These are phyloP conservation scores for Digitonthophagus gazella DNA, from an alignment of 2,888 invertebrate genomes.

Conservation along the genomic window DNA sequence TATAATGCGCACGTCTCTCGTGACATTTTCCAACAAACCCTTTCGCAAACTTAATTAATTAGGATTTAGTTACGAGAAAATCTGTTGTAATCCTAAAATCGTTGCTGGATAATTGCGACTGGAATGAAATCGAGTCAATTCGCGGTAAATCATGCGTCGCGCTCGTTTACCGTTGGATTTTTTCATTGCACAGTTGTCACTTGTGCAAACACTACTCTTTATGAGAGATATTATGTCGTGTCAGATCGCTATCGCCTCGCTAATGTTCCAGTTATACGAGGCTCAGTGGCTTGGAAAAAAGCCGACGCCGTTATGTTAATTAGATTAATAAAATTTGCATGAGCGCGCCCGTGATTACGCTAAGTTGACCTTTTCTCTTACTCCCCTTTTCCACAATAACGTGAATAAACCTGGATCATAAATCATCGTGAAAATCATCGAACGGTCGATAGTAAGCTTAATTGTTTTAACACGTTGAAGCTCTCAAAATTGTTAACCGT, in stretches of 20 bases:
- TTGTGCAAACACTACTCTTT: neutral
- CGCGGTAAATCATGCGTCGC: no score
- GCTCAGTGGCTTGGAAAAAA: neutral
- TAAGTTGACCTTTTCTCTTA: neutral
- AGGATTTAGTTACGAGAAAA: neutral
- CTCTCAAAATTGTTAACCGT: neutral
- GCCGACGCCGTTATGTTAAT: neutral
- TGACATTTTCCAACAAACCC: neutral
- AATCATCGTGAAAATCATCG: neutral
- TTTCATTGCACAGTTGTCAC: neutral
- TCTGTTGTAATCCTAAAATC: neutral
- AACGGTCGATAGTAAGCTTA: neutral
- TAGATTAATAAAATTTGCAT: neutral
- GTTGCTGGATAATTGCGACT: neutral
- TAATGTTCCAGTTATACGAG: neutral
- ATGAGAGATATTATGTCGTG: neutral
- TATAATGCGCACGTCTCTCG: no score
- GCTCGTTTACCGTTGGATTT: neutral
- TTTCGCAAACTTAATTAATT: neutral
- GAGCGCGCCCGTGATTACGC: neutral
- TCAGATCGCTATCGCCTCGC: neutral
- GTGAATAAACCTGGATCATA: neutral
- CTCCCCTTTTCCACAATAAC: neutral
- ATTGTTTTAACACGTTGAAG: neutral
- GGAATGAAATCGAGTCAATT: neutral